Evolutionary conservation across 2,797 vertebrate genomes (phyloP).

Genomic region (Squalus acanthias): DNA sequence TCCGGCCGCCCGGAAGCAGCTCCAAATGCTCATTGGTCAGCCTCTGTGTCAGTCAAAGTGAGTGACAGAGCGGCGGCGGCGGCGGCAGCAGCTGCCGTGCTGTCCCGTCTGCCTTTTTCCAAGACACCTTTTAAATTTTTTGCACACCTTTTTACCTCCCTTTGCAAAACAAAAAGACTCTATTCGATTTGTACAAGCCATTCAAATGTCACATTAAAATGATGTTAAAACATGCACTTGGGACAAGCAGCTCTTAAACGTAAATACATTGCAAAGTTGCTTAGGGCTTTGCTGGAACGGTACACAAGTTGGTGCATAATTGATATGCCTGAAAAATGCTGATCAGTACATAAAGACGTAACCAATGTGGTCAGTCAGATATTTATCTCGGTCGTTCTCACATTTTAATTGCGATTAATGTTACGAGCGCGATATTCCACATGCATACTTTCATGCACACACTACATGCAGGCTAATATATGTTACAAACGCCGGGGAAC

Average conservation of each 20-base stretch:
- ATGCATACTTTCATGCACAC: not conserved
- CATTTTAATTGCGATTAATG: not conserved
- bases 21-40: not conserved
- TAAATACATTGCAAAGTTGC: slow-evolving; percentile 6
- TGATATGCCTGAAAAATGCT: slow-evolving; percentile 6
- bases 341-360: too few relatives aligned
- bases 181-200: not conserved
- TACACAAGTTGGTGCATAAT: slow-evolving; percentile 7
- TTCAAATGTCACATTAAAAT: not conserved
- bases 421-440: not conserved
- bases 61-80: not conserved
- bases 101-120: not conserved
- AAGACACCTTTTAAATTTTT: not conserved
- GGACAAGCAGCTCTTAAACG: not conserved
- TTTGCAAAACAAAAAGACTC: not conserved
- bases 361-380: not conserved
- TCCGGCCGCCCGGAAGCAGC: not conserved
- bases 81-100: not conserved
- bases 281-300: not conserved
- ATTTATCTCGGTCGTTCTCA: not conserved
- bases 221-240: not conserved
- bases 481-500: not conserved
- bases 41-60: not conserved
- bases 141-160: not conserved
- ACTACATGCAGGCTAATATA: not conserved